A percentile compares a stretch with the other conserved stretches of the same genome.
phyloP scores from a whole-genome alignment of 2,888 invertebrate genomes.

The Dendrolimus pini region DNA sequence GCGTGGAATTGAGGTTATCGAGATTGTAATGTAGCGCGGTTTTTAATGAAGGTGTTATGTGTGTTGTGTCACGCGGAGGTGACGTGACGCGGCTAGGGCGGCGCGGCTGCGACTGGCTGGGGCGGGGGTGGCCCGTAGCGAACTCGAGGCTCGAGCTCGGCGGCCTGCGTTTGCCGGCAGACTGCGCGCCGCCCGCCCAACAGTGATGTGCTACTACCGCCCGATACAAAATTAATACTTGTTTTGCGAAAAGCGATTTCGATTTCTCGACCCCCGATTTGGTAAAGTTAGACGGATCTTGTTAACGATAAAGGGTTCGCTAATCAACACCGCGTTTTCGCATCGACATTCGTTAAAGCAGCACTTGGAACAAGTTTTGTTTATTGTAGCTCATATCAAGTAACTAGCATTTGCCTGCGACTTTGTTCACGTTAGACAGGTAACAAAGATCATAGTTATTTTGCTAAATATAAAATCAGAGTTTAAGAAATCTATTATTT shows the following conservation, averaged over 20 bases:
- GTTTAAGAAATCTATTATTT: too few relatives aligned
- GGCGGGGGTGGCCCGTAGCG: slow-evolving; percentile 40
- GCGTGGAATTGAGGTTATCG: slow-evolving; percentile 20
- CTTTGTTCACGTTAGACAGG: too few relatives aligned
- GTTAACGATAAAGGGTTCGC: slow-evolving; percentile 70
- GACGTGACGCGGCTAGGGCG: slow-evolving; percentile 45
- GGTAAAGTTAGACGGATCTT: slow-evolving; percentile 70
- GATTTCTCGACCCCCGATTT: slow-evolving; percentile 71
- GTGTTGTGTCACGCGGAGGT: slow-evolving; percentile 18
- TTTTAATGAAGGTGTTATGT: slow-evolving; percentile 39
- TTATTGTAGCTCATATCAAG: not conserved
- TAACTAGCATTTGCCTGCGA: too few relatives aligned
- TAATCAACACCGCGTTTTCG: slow-evolving; percentile 49
- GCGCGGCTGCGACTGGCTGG: slow-evolving; percentile 57
- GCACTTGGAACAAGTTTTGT: not conserved
- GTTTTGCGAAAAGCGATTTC: slow-evolving; percentile 74
- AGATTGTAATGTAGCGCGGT: slow-evolving; percentile 35
- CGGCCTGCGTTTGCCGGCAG: slow-evolving; percentile 24
- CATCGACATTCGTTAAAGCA: slow-evolving; percentile 24
- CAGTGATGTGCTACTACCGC: slow-evolving; percentile 26
- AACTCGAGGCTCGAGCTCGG: slow-evolving; percentile 11
- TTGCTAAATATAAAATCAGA: too few relatives aligned
- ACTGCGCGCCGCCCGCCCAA: slow-evolving; percentile 59
- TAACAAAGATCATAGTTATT: too few relatives aligned
- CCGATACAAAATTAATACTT: slow-evolving; percentile 76